Conservation (phyloP, 2,797 vertebrate species). For the Epinephelus coioides region DNA sequence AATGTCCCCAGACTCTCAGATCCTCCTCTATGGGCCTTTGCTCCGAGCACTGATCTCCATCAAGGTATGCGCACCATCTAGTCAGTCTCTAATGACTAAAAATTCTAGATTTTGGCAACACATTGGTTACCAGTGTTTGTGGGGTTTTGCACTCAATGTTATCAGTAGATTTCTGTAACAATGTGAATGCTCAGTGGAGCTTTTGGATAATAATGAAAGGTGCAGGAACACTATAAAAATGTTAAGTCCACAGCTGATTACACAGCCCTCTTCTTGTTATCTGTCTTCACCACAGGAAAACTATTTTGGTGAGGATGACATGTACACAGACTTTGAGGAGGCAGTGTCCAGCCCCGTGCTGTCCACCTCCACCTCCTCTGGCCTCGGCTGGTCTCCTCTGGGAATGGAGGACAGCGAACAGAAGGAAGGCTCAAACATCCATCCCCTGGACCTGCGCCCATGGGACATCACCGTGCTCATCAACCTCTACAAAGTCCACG, state of each 20-base stretch:
- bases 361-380: constrained; percentile 93
- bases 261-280: neutral
- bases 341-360: constrained; percentile 92
- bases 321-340: constrained; percentile 99
- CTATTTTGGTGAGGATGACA: constrained; percentile 99
- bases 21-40: constrained; percentile 94
- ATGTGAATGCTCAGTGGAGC: neutral
- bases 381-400: constrained; percentile 94
- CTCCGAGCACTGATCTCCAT: constrained; percentile 93
- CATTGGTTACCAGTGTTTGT: neutral
- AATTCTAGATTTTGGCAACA: neutral
- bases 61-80: constrained; percentile 86
- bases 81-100: neutral
- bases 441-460: constrained; percentile 93
- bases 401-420: constrained; percentile 89
- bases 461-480: constrained; percentile 99
- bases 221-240: neutral
- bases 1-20: constrained; percentile 95
- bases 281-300: constrained; percentile 89
- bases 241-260: neutral
- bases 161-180: neutral
- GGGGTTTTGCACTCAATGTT: neutral
- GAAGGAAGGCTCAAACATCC: constrained; percentile 86
- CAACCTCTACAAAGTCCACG: constrained; percentile 98
- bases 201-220: neutral